Evolutionary conservation across 37 sponge, comb jelly and placozoan species (phyloP).

Genomic region (Hexactinellida sp.): DNA sequence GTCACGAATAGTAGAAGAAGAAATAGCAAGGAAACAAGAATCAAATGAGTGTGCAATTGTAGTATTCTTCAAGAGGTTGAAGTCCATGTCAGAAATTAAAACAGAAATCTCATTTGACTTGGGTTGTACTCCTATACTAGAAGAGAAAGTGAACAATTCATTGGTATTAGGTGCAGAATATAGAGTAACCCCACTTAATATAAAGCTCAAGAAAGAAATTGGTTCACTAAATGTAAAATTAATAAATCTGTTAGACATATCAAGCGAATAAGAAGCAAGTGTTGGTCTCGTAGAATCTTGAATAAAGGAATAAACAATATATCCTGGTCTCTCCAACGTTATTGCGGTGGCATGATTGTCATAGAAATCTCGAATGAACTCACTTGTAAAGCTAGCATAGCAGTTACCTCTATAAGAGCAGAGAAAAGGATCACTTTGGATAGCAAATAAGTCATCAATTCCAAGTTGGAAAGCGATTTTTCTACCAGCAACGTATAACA

Average conservation of each 20-base stretch:
- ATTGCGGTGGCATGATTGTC: slow-evolving; percentile 28
- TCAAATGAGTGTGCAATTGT: neutral
- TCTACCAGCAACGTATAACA: neutral
- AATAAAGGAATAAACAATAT: neutral
- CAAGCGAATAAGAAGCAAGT: neutral
- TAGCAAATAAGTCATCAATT: slow-evolving; percentile 27
- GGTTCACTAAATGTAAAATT: neutral
- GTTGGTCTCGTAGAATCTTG: neutral
- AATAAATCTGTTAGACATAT: neutral
- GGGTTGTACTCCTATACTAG: slow-evolving; percentile 23
- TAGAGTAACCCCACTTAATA: neutral
- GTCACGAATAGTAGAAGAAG: slow-evolving; percentile 34
- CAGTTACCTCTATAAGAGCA: slow-evolving; percentile 71
- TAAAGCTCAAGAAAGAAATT: neutral
- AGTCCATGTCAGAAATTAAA: slow-evolving; percentile 31
- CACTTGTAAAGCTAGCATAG: slow-evolving; percentile 43
- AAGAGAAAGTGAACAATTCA: slow-evolving; percentile 36
- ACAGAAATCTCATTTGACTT: slow-evolving; percentile 27
- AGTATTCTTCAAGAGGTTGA: slow-evolving; percentile 46
- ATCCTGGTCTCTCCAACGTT: slow-evolving; percentile 37
- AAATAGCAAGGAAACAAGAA: slow-evolving; percentile 30
- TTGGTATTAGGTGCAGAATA: slow-evolving; percentile 27
- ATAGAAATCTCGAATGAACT: slow-evolving; percentile 58
- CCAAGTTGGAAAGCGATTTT: neutral
- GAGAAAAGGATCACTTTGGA: neutral